Evolutionary conservation across 2,797 vertebrate genomes (phyloP).

Genomic region (Cryptoprocta ferox): DNA sequence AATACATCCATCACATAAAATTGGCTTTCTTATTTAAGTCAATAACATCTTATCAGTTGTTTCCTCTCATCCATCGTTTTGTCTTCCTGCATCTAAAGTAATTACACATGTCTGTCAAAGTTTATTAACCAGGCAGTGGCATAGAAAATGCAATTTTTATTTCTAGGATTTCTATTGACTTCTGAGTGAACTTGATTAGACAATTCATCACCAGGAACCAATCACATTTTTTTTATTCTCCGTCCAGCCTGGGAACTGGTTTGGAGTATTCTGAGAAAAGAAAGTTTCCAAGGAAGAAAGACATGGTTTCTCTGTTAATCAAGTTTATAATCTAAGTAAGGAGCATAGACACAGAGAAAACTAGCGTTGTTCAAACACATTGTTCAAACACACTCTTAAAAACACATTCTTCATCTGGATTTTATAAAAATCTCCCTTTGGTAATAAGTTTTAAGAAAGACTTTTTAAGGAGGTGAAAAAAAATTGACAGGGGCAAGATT

Average conservation of each 20-base stretch:
- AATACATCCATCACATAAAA: background rate
- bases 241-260: background rate
- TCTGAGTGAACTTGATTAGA: background rate
- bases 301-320: background rate
- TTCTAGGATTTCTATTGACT: slow-evolving; percentile 9
- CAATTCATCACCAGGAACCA: background rate
- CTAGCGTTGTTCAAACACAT: background rate
- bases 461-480: slow-evolving; percentile 9
- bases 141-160: background rate
- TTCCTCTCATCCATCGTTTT: background rate
- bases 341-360: background rate
- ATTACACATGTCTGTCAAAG: background rate
- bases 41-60: background rate
- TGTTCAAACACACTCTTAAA: background rate
- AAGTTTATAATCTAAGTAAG: background rate
- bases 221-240: background rate
- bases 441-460: slow-evolving; percentile 21
- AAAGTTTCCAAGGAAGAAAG: background rate
- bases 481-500: slow-evolving; percentile 11
- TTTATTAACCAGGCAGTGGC: slow-evolving; percentile 19
- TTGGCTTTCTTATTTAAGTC: background rate
- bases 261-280: background rate
- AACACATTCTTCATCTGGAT: slow-evolving; percentile 53
- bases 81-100: slow-evolving; percentile 22
- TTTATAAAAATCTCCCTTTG: slow-evolving; percentile 42